Conservation (phyloP, 2,113 vertebrate genomes). For the Leucopternis melanops region DNA sequence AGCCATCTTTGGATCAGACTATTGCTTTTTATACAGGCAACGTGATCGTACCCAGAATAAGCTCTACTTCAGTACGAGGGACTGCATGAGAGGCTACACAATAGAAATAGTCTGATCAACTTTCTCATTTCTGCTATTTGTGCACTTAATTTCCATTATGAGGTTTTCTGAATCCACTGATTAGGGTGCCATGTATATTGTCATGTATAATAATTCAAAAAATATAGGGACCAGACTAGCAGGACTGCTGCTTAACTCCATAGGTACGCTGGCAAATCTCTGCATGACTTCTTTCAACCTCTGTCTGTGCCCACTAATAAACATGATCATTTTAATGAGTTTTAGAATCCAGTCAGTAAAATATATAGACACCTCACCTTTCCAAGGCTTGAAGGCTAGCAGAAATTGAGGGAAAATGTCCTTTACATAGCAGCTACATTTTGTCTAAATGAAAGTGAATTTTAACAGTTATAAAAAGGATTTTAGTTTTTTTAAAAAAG, state of each 20-base stretch:
- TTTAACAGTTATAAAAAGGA: not conserved
- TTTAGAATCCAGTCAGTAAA: not conserved
- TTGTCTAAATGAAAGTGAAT: not conserved
- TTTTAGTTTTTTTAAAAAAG: not conserved
- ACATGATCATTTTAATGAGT: not conserved
- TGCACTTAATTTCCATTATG: not conserved
- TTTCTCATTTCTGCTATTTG: not conserved
- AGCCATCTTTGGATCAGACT: not conserved
- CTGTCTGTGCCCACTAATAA: not conserved
- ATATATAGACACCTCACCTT: not conserved
- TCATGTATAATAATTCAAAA: not conserved
- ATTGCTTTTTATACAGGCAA: not conserved
- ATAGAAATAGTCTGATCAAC: not conserved
- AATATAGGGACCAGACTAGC: not conserved
- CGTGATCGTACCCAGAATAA: not conserved
- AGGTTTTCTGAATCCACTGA: not conserved
- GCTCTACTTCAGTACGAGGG: not conserved
- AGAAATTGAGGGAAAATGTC: not conserved
- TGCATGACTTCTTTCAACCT: not conserved
- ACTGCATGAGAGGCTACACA: not conserved
- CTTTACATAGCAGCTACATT: not conserved
- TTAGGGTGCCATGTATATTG: not conserved
- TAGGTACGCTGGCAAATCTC: not conserved
- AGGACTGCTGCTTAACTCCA: not conserved
- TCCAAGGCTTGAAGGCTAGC: not conserved